Base-by-base conservation (phyloP, 2,888 invertebrate genomes). In the Hirtodrosophila duncani region DNA sequence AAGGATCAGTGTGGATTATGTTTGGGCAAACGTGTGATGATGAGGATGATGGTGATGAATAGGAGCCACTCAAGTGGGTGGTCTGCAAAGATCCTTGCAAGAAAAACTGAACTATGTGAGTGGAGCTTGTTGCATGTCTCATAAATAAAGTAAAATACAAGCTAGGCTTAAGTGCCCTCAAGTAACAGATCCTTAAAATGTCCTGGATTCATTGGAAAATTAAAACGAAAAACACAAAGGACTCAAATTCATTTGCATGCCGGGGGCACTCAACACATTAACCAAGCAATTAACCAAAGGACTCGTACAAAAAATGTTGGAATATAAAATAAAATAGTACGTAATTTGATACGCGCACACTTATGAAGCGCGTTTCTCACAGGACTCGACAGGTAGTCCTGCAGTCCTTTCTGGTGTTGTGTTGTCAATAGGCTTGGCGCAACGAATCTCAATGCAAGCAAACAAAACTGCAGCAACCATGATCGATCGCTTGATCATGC, bases 291-390 rank as follows among this genome's bases (percentile, higher is more conserved):
- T 45, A 48, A 39, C 39, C 33, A 16, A 56, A 41, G 49, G 60
- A 14, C 49, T 11, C 14, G 16, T 30, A 30, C 3, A 31, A 27
- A 24, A 30, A 21, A 9, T 17, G 21, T 51, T 37, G 34, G 13
- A 39, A 43, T 5, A 29, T 46, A 13, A 31, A 42, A 48, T 56
- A 36, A 46, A 67, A 61, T 58, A 45, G 79, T n/a, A n/a, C n/a
- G n/a, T 60, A 77, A 77, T 81, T 78, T 62, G 79, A 81, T 72
- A 62, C 45, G 63, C 60, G 77, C 71, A 67, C 77, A 79, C 80
- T 80, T 72, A 45, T 70, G 67, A 42, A 72, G 53, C 55, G 49
- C 55, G 68, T 63, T 63, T 69, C 37, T 43, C 52, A 59, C n/a
- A 49, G 33, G 34, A 56, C 43, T 45, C 18, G 10, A 33, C 38